phyloP scores from a whole-genome alignment of 2,888 invertebrate species.

The Dryobotodes eremita region DNA sequence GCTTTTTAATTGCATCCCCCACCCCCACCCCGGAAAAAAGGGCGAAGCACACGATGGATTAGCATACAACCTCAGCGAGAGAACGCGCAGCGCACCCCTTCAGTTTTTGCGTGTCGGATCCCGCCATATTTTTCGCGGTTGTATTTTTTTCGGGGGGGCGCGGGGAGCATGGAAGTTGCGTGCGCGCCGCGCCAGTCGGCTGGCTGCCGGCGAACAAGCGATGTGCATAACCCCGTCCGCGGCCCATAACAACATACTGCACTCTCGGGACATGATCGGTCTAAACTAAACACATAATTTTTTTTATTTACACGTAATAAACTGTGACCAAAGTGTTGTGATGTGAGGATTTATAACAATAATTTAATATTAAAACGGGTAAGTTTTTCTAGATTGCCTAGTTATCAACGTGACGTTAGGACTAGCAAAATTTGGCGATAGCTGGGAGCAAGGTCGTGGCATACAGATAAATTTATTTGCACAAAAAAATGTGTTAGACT shows the following conservation, averaged over 20 bases:
- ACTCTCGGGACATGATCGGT: slow-evolving; percentile 72
- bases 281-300: slow-evolving; percentile 61
- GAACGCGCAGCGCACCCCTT: slow-evolving; percentile 86
- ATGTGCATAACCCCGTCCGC: slow-evolving; percentile 79
- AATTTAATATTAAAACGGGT: slow-evolving; percentile 66
- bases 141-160: slow-evolving; percentile 81
- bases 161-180: slow-evolving; percentile 76
- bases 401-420: slow-evolving; percentile 84
- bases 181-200: slow-evolving; percentile 89
- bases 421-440: slow-evolving; percentile 88
- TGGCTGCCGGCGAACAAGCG: slow-evolving; percentile 85
- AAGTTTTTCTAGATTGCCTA: slow-evolving; percentile 75
- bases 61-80: slow-evolving; percentile 89
- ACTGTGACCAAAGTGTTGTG: slow-evolving; percentile 77
- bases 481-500: slow-evolving; percentile 89
- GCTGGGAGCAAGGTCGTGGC: slow-evolving; percentile 89
- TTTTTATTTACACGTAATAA: slow-evolving; percentile 63
- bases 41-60: slow-evolving; percentile 89
- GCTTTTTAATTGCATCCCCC: slow-evolving; percentile 90
- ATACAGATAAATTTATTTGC: slow-evolving; percentile 90
- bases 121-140: slow-evolving; percentile 87
- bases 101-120: slow-evolving; percentile 88
- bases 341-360: slow-evolving; percentile 70
- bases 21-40: slow-evolving; percentile 87
- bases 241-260: slow-evolving; percentile 73